Evolutionary conservation across 1,140 invertebrate genomes (phyloP).

Genomic region (Hyposmocoma kahamanoa): DNA sequence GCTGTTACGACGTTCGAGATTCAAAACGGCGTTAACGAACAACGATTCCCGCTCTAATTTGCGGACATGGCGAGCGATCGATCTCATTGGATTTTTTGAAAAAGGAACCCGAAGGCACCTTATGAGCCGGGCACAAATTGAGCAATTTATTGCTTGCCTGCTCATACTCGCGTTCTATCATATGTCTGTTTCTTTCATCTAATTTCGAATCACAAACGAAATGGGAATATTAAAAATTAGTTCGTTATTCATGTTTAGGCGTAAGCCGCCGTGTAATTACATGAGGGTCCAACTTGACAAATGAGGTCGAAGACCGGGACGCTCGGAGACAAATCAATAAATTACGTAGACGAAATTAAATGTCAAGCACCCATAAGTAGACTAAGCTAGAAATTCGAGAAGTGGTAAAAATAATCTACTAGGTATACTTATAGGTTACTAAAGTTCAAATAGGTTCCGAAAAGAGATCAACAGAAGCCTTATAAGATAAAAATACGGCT

Average conservation of each 20-base stretch:
- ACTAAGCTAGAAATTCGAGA: too few species aligned
- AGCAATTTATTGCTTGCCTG: conserved; percentile 56
- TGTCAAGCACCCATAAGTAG: too few species aligned
- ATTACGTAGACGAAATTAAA: conserved; percentile 1
- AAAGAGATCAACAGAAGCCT: too few species aligned
- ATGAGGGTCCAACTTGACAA: conserved; percentile 1
- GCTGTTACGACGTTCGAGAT: conserved; percentile 24
- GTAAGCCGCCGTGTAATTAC: conserved; percentile 15
- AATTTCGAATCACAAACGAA: conserved; percentile 42
- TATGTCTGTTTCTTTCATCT: conserved; percentile 38
- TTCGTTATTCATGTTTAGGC: conserved; percentile 23
- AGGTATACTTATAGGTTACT: too few species aligned
- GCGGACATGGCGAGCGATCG: conserved; percentile 67
- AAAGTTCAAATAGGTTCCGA: too few species aligned
- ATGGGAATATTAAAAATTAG: conserved; percentile 46
- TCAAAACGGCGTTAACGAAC: conserved; percentile 44
- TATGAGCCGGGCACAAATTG: conserved; percentile 62
- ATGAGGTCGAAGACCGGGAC: not conserved
- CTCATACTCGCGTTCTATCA: conserved; percentile 33
- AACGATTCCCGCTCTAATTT: conserved; percentile 69
- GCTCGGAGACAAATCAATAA: conserved; percentile 1
- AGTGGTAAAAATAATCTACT: too few species aligned
- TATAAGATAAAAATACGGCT: too few species aligned
- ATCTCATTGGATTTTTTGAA: conserved; percentile 70
- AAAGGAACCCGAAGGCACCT: conserved; percentile 58